A percentile compares a stretch with the other conserved stretches of the same genome.
Conservation (phyloP, 2,888 invertebrate species). For the Thyatira batis region DNA sequence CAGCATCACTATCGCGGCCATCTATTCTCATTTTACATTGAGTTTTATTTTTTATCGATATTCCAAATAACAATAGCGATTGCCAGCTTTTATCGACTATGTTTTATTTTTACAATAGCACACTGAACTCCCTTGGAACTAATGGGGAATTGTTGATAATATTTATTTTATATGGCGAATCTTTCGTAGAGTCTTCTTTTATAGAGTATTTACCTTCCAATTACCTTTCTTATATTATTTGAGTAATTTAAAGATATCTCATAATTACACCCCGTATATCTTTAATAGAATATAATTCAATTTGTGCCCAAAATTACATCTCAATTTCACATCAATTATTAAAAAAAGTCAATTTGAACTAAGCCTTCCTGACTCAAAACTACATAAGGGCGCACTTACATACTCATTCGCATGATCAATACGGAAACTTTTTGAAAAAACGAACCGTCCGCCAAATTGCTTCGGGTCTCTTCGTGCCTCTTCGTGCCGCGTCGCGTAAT, state of each 20-base stretch:
- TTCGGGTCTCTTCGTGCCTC: too few relatives aligned
- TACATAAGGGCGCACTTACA: too few relatives aligned
- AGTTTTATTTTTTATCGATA: slow-evolving; percentile 55
- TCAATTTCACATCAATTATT: too few relatives aligned
- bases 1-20: slow-evolving; percentile 32
- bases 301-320: neutral
- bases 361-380: too few relatives aligned
- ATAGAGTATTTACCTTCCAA: too few relatives aligned
- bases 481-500: slow-evolving; percentile 63
- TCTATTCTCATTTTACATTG: slow-evolving; percentile 32
- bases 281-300: neutral
- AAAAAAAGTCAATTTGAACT: too few relatives aligned
- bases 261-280: neutral
- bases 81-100: slow-evolving; percentile 50
- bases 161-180: too few relatives aligned
- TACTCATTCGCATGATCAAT: too few relatives aligned
- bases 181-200: too few relatives aligned
- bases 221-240: too few relatives aligned
- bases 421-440: slow-evolving; percentile 38
- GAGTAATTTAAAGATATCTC: neutral
- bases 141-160: slow-evolving; percentile 10
- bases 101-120: slow-evolving; percentile 41
- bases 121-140: slow-evolving; percentile 6
- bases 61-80: slow-evolving; percentile 52
- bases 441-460: slow-evolving; percentile 62